Evolutionary conservation across 2,888 invertebrate species (phyloP).

Genomic region (Pelosia muscerda): DNA sequence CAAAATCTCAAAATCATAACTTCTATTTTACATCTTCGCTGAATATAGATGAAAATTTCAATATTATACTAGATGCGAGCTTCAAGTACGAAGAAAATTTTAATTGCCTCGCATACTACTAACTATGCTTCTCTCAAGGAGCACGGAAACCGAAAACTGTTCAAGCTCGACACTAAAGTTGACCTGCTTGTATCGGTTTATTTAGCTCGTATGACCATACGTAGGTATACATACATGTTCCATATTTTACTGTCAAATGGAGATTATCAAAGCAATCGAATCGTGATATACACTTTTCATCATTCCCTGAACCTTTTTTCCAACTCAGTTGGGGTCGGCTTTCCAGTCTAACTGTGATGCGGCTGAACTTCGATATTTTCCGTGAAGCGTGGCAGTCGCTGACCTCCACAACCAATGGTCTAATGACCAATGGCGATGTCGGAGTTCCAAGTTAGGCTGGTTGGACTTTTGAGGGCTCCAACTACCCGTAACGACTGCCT

Average conservation of each 20-base stretch:
- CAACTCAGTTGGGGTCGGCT: too few species aligned
- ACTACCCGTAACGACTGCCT: too few species aligned
- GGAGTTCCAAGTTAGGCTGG: too few species aligned
- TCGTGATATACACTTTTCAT: neutral
- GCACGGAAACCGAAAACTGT: neutral
- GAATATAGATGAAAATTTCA: too few species aligned
- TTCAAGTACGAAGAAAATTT: neutral
- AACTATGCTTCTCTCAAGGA: neutral
- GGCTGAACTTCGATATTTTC: too few species aligned
- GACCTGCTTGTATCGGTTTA: neutral
- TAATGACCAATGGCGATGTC: too few species aligned
- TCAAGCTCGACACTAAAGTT: neutral
- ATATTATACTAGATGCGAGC: neutral
- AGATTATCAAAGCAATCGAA: neutral
- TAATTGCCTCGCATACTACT: neutral
- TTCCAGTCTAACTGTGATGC: too few species aligned
- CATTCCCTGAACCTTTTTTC: too few species aligned
- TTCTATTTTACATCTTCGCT: neutral
- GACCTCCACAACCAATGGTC: too few species aligned
- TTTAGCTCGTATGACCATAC: neutral
- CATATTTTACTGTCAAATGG: neutral
- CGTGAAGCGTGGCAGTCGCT: too few species aligned
- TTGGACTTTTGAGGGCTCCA: too few species aligned
- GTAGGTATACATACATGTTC: too few species aligned
- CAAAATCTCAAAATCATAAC: neutral